phyloP scores from a whole-genome alignment of 2,888 invertebrate genomes.

The Melanchra persicariae region DNA sequence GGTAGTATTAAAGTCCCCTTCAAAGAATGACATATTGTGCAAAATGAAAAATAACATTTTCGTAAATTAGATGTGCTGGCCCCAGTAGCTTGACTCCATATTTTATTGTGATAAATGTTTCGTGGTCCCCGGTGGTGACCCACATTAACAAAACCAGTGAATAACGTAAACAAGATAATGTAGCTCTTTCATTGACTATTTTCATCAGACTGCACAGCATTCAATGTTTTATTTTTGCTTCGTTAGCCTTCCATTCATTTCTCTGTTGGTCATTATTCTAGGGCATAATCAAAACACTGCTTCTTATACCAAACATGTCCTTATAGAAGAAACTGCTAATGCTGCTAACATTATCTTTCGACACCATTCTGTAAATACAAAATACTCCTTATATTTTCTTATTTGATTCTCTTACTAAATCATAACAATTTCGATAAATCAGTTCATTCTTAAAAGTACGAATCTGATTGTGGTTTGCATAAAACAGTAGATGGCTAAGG shows the following conservation, averaged over 20 bases:
- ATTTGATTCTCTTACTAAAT: slow-evolving; percentile 17
- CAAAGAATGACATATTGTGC: background rate
- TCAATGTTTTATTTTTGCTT: background rate
- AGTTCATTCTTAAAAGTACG: slow-evolving; percentile 4
- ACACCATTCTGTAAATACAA: slow-evolving; percentile 27
- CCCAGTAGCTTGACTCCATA: background rate
- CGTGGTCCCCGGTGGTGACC: background rate
- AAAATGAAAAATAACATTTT: background rate
- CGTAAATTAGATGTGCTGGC: background rate
- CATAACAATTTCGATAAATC: slow-evolving; percentile 46
- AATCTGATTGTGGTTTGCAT: slow-evolving; percentile 55
- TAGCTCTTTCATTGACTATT: background rate
- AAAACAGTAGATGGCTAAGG: background rate
- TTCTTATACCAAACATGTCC: background rate
- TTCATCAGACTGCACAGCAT: background rate
- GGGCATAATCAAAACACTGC: background rate
- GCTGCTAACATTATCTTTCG: background rate
- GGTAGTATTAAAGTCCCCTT: too few species aligned
- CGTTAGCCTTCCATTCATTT: background rate
- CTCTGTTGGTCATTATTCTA: background rate
- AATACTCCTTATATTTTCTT: slow-evolving; percentile 1
- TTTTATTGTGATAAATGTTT: background rate
- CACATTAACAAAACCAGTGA: background rate
- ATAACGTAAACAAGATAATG: slow-evolving; percentile 7
- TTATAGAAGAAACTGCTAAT: slow-evolving; percentile 10